These are phyloP conservation scores for Parochlus steinenii DNA, from an alignment of 2,888 invertebrate genomes.

Conservation along the genomic window DNA sequence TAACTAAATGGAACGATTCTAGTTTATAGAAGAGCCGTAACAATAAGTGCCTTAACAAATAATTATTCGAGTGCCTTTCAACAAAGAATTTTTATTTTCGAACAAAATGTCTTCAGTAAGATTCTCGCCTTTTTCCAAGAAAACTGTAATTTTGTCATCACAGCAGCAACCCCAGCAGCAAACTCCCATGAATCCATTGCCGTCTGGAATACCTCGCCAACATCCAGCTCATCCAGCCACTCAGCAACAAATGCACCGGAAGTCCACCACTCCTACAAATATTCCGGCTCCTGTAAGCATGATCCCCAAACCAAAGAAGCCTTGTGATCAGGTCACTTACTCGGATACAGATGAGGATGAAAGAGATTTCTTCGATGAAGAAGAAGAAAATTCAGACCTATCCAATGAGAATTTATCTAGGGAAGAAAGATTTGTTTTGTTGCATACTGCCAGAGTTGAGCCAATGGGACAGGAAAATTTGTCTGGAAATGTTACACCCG, in stretches of 20 bases:
- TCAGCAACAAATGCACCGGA: background rate
- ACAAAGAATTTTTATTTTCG: background rate
- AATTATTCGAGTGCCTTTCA: background rate
- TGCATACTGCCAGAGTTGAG: constrained; percentile 66
- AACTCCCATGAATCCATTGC: constrained; percentile 6
- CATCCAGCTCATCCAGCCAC: background rate
- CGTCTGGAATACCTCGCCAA: too few relatives aligned
- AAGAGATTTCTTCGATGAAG: constrained; percentile 10
- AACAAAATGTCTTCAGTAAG: constrained; percentile 18
- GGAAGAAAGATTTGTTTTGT: constrained; percentile 50
- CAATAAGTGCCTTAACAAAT: constrained; percentile 10
- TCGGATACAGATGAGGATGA: constrained; percentile 11
- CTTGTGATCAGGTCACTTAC: background rate
- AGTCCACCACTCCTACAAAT: constrained; percentile 8
- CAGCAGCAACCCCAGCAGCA: constrained; percentile 11
- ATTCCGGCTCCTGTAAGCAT: constrained; percentile 3
- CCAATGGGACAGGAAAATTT: constrained; percentile 83
- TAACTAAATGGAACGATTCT: background rate
- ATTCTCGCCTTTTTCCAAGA: constrained; percentile 16
- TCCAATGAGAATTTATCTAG: constrained; percentile 78
- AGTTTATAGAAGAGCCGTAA: background rate
- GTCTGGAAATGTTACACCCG: constrained; percentile 26
- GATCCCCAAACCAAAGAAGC: background rate
- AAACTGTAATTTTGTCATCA: constrained; percentile 9
- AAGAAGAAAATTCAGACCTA: too few relatives aligned